These are phyloP conservation scores for Ernsta delagoae DNA, from an alignment of 2,888 invertebrate species.

Conservation along the genomic window DNA sequence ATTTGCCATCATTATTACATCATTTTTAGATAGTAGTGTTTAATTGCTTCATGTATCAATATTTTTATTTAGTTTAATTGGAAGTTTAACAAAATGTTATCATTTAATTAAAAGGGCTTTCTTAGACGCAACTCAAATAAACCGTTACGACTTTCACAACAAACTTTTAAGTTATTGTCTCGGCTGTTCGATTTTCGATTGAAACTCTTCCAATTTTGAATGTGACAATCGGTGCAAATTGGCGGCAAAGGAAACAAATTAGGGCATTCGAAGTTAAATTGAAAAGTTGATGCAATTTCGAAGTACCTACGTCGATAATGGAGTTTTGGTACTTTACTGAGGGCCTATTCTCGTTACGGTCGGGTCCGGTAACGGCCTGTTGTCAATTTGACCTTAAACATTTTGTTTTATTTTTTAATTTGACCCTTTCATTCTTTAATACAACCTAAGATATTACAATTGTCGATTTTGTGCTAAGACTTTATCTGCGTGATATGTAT, in stretches of 20 bases:
- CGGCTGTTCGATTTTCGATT: slow-evolving; percentile 16
- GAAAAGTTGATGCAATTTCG: slow-evolving; percentile 41
- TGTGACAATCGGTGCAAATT: slow-evolving; percentile 16
- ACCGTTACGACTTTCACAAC: not conserved
- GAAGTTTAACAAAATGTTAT: not conserved
- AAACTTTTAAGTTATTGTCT: slow-evolving; percentile 5
- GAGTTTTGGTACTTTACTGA: slow-evolving; percentile 12
- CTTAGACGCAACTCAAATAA: not conserved
- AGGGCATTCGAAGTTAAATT: slow-evolving; percentile 41
- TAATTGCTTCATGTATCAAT: too few species aligned
- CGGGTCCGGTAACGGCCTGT: not conserved
- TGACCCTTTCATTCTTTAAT: too few species aligned
- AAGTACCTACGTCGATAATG: slow-evolving; percentile 15
- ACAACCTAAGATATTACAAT: too few species aligned
- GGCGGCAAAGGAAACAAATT: slow-evolving; percentile 39
- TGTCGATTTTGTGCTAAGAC: too few species aligned
- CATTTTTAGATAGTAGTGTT: too few species aligned
- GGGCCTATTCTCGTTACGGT: not conserved
- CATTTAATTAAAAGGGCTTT: not conserved
- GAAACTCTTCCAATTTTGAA: slow-evolving; percentile 20
- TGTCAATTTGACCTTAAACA: too few species aligned
- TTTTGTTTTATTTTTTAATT: too few species aligned
- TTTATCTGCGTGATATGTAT: too few species aligned
- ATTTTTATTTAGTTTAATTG: slow-evolving; percentile 3
- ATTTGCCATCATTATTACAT: too few species aligned